Conservation (phyloP, 2,797 vertebrate genomes). For the Natrix natrix region DNA sequence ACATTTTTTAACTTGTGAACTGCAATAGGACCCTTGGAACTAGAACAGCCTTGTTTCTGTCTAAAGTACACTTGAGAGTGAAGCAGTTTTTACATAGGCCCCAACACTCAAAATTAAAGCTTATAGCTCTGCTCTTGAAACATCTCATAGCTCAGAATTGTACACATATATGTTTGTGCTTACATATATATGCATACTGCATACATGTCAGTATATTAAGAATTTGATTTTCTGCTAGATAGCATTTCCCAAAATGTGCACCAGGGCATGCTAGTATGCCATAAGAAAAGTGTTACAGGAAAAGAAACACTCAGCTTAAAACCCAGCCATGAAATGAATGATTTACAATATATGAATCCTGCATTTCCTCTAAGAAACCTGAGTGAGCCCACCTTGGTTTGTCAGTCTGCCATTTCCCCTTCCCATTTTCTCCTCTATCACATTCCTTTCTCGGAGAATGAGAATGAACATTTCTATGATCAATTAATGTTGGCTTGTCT, state of each 20-base stretch:
- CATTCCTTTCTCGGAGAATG: neutral
- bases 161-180: neutral
- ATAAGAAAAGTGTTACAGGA: neutral
- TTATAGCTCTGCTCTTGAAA: neutral
- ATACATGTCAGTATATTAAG: neutral
- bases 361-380: neutral
- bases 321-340: neutral
- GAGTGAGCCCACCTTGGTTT: neutral
- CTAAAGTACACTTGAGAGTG: neutral
- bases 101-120: neutral
- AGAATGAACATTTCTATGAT: neutral
- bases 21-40: neutral
- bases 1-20: neutral
- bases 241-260: neutral
- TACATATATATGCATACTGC: neutral
- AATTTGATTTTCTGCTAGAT: neutral
- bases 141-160: neutral
- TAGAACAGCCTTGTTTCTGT: neutral
- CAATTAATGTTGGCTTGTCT: neutral
- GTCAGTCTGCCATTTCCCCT: neutral
- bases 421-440: neutral
- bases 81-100: neutral
- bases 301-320: neutral
- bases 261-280: neutral
- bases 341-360: neutral